Base-by-base conservation (phyloP, 2,797 vertebrate species). In the Rhinella marina region DNA sequence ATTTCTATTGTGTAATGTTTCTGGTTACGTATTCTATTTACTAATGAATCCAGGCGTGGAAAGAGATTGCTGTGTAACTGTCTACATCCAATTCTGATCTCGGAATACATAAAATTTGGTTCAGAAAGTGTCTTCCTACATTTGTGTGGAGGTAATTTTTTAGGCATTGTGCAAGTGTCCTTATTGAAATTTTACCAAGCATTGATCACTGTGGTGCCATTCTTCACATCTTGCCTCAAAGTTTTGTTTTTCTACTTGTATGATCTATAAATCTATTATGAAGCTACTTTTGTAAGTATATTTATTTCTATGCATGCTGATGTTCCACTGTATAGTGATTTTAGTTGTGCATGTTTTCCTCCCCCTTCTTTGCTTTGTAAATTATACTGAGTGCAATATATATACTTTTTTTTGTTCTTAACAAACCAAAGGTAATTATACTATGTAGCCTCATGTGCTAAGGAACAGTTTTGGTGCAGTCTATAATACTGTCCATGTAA, bases 271-370 rank as follows among this genome's bases (percentile, higher is more conserved):
- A 50, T 85, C 19, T 27, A 61, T 80, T 62, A 50, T 84, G 54
- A 16, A 85, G 57, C 41, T 76, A 41, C 73, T 54, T 84, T 85
- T 85, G 72, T 76, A 85, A 61, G 72, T 85, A 76, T 86, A 81
- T 82, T 50, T 87, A 87, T 87, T 82, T 87, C 59, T 82, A 82
- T 87, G 86, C 86, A 87, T 81, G 85, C 78, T 73, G 72, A 75
- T 68, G 57, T 68, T 66, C 59, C 29, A 50, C 76, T 82, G 81
- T 87, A 87, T 75, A 87, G 61, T 64, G 17, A 32, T 76, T 66
- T 81, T 87, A 76, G 56, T 52, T 64, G 21, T 87, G 70, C 86
- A 82, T 82, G 80, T 59, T 19, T 54, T 19, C 41, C 17, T 23
- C 23, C n/a, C 12, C 48, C 13, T 5, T 23, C 7, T 77, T 77